Base-by-base conservation (phyloP, 2,888 invertebrate species). In the Nebria brevicollis region DNA sequence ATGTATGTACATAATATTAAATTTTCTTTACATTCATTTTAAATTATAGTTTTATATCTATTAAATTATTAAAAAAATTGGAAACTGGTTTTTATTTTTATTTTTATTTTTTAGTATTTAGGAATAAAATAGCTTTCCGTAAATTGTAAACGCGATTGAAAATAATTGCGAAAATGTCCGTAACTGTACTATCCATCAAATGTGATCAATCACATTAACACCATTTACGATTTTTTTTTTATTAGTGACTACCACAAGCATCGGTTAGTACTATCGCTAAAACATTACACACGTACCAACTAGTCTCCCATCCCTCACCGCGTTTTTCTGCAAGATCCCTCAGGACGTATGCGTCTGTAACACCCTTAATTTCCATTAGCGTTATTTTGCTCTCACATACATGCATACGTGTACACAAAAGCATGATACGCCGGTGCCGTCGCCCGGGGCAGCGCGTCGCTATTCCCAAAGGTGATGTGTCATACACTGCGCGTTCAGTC, bases 281-380 rank as follows among this genome's bases (percentile, higher is more conserved):
- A 54, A 54, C 54, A 54, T 54, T 8, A 54, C 13, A 13, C 54
- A 54, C 54, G 54, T 54, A 8, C 54, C 8, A 13, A 54, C 54
- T 2, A 11, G 54, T 54, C 54, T 3, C 54, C 13, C 54, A 54
- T 54, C 54, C 54, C 54, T 54, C 54, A 54, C 7, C 13, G 54
- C 54, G 54, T 54, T 54, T 54, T 54, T 54, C 11, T 54, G 54
- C 11, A 54, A 54, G 68, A 26, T 76, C 76, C 66, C 76, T 20
- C n/a, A 66, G 76, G 76, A 76, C 76, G 66, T 13, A 76, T 76
- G 76, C 64, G 20, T 66, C 41, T 66, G 66, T 65, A 76, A 76
- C 76, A 76, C 76, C 76, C 76, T 76, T 76, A 76, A 76, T 76
- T 76, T 76, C 76, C 76, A 76, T 76, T 76, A 76, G 76, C 34